Percentiles rank a stretch among this genome's conserved stretches.
These are phyloP conservation scores for Drosophila insularis DNA, from an alignment of 1,140 invertebrate genomes.

Conservation along the genomic window DNA sequence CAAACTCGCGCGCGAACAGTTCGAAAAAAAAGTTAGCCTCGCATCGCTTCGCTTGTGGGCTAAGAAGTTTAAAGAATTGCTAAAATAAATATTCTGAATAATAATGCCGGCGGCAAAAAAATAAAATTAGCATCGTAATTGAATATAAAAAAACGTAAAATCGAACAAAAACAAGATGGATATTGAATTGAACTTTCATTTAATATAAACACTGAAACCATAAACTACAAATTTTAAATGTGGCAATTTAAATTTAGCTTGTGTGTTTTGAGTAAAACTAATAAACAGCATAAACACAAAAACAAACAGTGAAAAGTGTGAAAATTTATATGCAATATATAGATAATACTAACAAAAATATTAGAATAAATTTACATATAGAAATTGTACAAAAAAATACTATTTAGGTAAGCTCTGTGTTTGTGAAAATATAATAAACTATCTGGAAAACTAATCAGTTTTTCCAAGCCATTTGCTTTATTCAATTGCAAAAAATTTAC, in stretches of 20 bases:
- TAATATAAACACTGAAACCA: conserved; percentile 10
- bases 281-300: conserved; percentile 15
- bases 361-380: not conserved
- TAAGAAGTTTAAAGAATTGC: conserved; percentile 20
- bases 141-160: conserved; percentile 21
- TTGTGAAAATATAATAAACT: not conserved
- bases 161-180: too few species aligned
- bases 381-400: not conserved
- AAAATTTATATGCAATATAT: conserved; percentile 11
- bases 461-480: not conserved
- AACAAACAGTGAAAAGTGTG: conserved; percentile 27
- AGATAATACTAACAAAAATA: not conserved
- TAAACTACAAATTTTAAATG: conserved; percentile 16
- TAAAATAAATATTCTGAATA: conserved; percentile 38
- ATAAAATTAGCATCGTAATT: conserved; percentile 54
- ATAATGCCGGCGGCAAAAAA: conserved; percentile 63
- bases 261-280: conserved; percentile 24
- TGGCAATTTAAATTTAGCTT: conserved; percentile 5
- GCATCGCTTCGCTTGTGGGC: conserved; percentile 17
- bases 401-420: not conserved
- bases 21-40: conserved; percentile 35
- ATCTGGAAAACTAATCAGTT: not conserved
- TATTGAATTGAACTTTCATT: conserved; percentile 39
- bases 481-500: conserved; percentile 16
- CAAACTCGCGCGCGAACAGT: conserved; percentile 77